Evolutionary conservation across 2,888 invertebrate species (phyloP), one percentile per base, ranked within the genome.

Genomic region (Corbicula japonica): DNA sequence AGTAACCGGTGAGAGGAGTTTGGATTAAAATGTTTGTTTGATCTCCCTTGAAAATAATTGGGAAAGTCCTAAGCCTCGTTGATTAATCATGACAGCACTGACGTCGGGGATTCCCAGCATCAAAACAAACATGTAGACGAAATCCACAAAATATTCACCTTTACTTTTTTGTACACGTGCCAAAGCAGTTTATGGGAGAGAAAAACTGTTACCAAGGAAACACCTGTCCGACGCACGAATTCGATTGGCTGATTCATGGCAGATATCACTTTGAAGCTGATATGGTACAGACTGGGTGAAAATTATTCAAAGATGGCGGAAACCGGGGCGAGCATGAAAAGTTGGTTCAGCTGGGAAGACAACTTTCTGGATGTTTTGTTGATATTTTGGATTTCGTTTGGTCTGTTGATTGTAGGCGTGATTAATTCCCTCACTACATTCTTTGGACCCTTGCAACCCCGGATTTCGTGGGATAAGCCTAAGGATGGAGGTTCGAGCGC

Each of bases 271-370:
- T 82, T 88, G 68, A 86, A 86, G 85, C 89, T 93, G 86, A 88
- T 92, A 86, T 92, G 93, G 92, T 93, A 92, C 87, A 86, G 88
- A 83, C 88, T 93, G 34, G 89, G 90, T 77, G 93, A 93, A 90
- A 90, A 87, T 75, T 88, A 87, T 76, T 86, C 83, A 87, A 92
- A 92, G 86, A 91, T 92, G 91, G 91, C 90, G 88, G 90, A 90
- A 69, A 85, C 86, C 56, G 89, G 87, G 70, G 87, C 86, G 60
- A 84, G 81, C 72, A 83, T 88, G 74, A 78, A 88, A 69, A 88
- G 86, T 71, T 91, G 91, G 91, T 91, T 91, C 84, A 88, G 86
- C 78, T 91, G 90, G 85, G 89, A 91, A 63, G 90, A 92, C 50
- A 91, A 93, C 84, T 87, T 92, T 69, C 83, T 93, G 84, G 92